Evolutionary conservation across 2,888 invertebrate species (phyloP).

Genomic region (Uloborus plumipes): DNA sequence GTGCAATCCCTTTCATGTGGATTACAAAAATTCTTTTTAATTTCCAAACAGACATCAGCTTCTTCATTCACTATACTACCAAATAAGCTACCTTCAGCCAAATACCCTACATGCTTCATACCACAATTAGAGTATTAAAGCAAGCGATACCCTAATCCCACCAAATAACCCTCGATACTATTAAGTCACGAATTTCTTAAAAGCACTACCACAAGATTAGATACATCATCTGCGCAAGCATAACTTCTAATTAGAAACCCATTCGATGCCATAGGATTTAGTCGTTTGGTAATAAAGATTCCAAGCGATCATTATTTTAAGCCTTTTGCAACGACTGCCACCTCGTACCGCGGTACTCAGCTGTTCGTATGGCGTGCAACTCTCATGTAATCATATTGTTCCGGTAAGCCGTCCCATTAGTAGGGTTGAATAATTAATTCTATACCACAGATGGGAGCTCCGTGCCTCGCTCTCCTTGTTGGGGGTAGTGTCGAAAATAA

Average conservation of each 20-base stretch:
- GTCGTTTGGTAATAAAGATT: conserved; percentile 45
- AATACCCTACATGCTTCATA: background rate
- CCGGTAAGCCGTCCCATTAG: conserved; percentile 61
- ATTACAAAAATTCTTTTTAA: too few relatives aligned
- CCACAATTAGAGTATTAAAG: background rate
- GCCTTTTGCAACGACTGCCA: conserved; percentile 18
- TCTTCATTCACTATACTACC: too few relatives aligned
- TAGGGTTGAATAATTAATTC: conserved; percentile 58
- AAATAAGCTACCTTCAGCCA: too few relatives aligned
- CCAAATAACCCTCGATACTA: conserved; percentile 14
- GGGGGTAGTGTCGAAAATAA: too few relatives aligned
- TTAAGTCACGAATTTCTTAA: conserved; percentile 2
- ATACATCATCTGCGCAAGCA: too few relatives aligned
- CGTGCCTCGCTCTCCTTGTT: too few relatives aligned
- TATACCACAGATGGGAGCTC: conserved; percentile 12
- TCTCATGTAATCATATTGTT: conserved; percentile 61
- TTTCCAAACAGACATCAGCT: too few relatives aligned
- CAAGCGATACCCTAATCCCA: conserved; percentile 17
- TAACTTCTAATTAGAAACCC: too few relatives aligned
- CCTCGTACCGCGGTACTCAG: conserved; percentile 32
- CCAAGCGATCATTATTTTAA: conserved; percentile 42
- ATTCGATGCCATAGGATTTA: conserved; percentile 16
- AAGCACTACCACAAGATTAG: conserved; percentile 27
- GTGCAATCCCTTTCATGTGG: too few relatives aligned
- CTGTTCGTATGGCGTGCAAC: conserved; percentile 32